A percentile compares a stretch with the other conserved stretches of the same genome.
Conservation (phyloP, 2,113 vertebrate species). For the Lophius piscatorius region DNA sequence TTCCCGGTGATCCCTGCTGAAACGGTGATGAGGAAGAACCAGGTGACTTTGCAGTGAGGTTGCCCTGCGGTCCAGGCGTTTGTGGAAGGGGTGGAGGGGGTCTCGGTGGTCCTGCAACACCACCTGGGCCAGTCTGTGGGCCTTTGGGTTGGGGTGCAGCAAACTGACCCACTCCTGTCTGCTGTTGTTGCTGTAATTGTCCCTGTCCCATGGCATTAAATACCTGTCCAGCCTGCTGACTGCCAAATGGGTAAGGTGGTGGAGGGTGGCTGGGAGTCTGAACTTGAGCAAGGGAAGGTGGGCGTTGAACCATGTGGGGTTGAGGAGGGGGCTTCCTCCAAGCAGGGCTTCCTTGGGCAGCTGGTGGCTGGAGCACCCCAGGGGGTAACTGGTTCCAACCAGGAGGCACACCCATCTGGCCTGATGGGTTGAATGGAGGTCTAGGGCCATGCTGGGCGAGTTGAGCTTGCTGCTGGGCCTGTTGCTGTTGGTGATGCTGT, state of each 20-base stretch:
- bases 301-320: conserved; percentile 86
- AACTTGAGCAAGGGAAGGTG: conserved; percentile 90
- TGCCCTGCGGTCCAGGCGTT: conserved; percentile 87
- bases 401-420: conserved; percentile 90
- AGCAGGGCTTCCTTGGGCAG: conserved; percentile 85
- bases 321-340: conserved; percentile 94
- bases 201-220: conserved; percentile 77
- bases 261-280: conserved; percentile 97
- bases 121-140: conserved; percentile 86
- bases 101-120: conserved; percentile 81
- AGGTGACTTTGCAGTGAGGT: conserved; percentile 94
- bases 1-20: conserved; percentile 96
- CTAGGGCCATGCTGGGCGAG: conserved; percentile 83
- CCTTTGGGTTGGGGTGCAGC: conserved; percentile 93
- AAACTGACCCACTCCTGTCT: conserved; percentile 91
- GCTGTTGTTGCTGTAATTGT: conserved; percentile 86
- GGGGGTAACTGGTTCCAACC: conserved; percentile 96
- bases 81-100: conserved; percentile 87
- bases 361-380: conserved; percentile 88
- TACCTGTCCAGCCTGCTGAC: conserved; percentile 93
- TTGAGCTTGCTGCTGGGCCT: conserved; percentile 77
- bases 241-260: conserved; percentile 97
- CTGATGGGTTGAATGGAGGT: conserved; percentile 88
- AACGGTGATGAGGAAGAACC: conserved; percentile 98
- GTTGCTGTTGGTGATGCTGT: conserved; percentile 84